These are phyloP conservation scores for Meghimatium bilineatum DNA, from an alignment of 2,888 invertebrate genomes.

Conservation along the genomic window DNA sequence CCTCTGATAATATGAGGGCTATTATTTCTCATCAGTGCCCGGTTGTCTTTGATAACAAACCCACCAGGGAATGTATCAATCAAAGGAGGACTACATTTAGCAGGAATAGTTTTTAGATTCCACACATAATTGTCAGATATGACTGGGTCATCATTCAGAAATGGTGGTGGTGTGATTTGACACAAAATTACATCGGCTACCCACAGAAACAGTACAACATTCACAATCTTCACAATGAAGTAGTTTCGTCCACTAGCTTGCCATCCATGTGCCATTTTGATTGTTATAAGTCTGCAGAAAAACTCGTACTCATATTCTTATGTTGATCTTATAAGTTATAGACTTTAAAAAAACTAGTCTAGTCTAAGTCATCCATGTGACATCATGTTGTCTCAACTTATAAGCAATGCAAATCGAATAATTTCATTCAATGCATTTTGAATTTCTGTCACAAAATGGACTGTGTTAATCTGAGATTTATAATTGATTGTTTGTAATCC, in stretches of 20 bases:
- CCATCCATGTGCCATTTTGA: not conserved
- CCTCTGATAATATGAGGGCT: constrained; percentile 65
- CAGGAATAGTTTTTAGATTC: constrained; percentile 62
- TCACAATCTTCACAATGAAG: not conserved
- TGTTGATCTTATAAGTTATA: too few species aligned
- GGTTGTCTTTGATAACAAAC: constrained; percentile 52
- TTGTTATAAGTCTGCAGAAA: not conserved
- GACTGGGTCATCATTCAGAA: constrained; percentile 58
- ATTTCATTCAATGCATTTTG: too few species aligned
- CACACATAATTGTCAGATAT: constrained; percentile 67
- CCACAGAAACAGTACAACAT: not conserved
- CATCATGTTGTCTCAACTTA: too few species aligned
- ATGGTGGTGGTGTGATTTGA: constrained; percentile 62
- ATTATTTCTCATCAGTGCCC: constrained; percentile 61
- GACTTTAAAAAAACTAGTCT: too few species aligned
- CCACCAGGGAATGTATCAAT: constrained; percentile 55
- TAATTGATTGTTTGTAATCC: too few species aligned
- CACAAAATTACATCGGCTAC: not conserved
- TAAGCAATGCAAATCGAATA: too few species aligned
- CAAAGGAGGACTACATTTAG: constrained; percentile 60
- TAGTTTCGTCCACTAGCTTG: not conserved
- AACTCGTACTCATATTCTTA: too few species aligned
- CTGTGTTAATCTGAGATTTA: too few species aligned
- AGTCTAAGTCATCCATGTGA: too few species aligned
- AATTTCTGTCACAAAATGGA: too few species aligned